Evolutionary conservation across 2,888 invertebrate species (phyloP), one percentile per base, ranked within the genome.

Genomic region (Sphaerophoria taeniata): DNA sequence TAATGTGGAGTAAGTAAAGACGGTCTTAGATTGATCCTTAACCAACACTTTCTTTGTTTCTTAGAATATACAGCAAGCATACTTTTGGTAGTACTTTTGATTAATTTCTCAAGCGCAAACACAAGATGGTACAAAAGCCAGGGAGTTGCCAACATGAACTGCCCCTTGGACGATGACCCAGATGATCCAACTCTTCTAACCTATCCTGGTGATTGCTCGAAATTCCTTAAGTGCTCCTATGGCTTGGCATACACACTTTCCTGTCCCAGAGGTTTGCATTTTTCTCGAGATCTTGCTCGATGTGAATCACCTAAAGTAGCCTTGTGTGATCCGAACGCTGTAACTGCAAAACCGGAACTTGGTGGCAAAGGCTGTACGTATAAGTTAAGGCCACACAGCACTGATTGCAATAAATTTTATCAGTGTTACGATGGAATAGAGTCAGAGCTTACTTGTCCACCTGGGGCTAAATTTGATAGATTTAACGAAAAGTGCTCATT

Each of bases 391-490:
- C 49, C 86, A 33, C 53, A 82, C 72, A 65, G 75, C 7, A 45
- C 6, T 7, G 75, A 86, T 78, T 88, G 88, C 34, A 51, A 14
- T 2, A 85, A 86, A 49, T 79, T 39, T 14, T 58, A 80, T 36
- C 86, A 87, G 51, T 88, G 87, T 60, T 53, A 31, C 1, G 43
- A 77, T 72, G 87, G 87, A 6, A 4, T 61, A 5, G 71, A 65
- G 5, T 16, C 24, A 0, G 33, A 47, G 47, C 0, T 65, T 0
- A 1, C 63, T 0, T 89, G 89, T 60, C 79, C 80, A 4, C 31
- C 31, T 2, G 11, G 61, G n/a, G 2, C 60, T 87, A 2, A 77
- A 51, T 89, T 88, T 88, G 45, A 87, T 87, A 45, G 53, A 71
- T 5, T 2, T 4, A 0, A 6, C 6, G 7, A n/a, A 31, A 47